Base-by-base conservation (phyloP, 2,797 vertebrate genomes). In the Fistularia tabacaria region DNA sequence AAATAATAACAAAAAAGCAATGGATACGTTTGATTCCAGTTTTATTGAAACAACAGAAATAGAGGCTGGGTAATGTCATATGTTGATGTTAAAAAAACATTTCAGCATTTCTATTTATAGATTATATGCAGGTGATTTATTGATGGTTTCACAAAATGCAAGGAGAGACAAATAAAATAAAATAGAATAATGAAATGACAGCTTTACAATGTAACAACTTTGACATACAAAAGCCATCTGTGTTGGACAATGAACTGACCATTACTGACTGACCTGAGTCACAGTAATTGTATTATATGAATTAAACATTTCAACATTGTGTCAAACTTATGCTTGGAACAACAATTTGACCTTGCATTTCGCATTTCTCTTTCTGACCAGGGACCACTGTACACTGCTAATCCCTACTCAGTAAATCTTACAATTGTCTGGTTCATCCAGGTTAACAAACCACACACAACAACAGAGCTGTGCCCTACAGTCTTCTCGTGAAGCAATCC, bases 21-120 rank as follows among this genome's bases (percentile, higher is more conserved):
- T 66, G 54, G 72, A 85, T 76, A 67, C 57, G 64, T 84, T 80
- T 67, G 71, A 83, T 84, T 81, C 56, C 74, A 84, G 70, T 81
- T 68, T 90, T 90, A 89, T 89, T 89, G 60, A 59, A 69, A 78
- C 62, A 77, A 76, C 61, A 79, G 45, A 51, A 76, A 76, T 66
- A 81, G 46, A 72, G 45, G 12, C 67, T 51, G 52, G 9, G 42
- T 59, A 73, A 79, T 68, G 77, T 54, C 45, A 71, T 25, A 25
- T 25, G 25, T 25, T 25, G 25, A 69, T 64, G 66, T 49, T 51
- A 38, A 73, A 25, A 25, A 71, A 66, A 71, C 38, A 44, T 57
- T 48, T 67, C 43, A 58, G 53, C 62, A 62, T 52, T 54, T 45
- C 52, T 38, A 63, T 38, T 49, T 36, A 59, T 66, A 66, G 61